Conservation (phyloP, 30 jellyfish, hydroid and myxozoan species). For the Aurelia sp. region DNA sequence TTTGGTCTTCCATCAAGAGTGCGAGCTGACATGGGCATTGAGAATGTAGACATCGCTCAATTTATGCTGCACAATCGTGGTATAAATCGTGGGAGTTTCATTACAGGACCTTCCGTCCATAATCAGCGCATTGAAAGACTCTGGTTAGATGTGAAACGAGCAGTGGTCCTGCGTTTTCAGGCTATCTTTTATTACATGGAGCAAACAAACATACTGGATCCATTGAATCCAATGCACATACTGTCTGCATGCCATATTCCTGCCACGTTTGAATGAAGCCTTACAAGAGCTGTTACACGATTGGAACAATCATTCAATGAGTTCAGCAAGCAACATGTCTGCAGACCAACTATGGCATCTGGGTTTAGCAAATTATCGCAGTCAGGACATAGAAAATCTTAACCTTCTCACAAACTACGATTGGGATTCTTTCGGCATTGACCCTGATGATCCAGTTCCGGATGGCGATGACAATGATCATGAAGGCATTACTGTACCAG, state of each 20-base stretch:
- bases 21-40: constrained; percentile 26
- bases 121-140: constrained; percentile 44
- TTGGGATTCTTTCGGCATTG: constrained; percentile 21
- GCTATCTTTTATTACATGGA: constrained; percentile 8
- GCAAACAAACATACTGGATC: constrained; percentile 1
- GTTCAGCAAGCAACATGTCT: constrained; percentile 23
- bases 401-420: constrained; percentile 3
- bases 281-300: background rate
- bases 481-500: constrained; percentile 40
- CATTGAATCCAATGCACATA: constrained; percentile 8
- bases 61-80: constrained; percentile 24
- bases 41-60: constrained; percentile 24
- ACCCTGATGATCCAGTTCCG: constrained; percentile 14
- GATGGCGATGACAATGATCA: constrained; percentile 10
- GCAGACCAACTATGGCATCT: constrained; percentile 4
- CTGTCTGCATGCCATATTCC: background rate
- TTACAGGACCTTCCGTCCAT: constrained; percentile 23
- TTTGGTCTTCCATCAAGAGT: constrained; percentile 26
- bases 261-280: background rate
- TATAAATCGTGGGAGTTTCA: background rate
- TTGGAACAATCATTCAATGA: constrained; percentile 53
- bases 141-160: background rate
- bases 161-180: background rate
- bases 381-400: background rate
- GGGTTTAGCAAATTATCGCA: background rate